A percentile compares a stretch with the other conserved stretches of the same genome.
phyloP scores from a whole-genome alignment of 2,113 vertebrate species.

The Protobothrops mucrosquamatus region DNA sequence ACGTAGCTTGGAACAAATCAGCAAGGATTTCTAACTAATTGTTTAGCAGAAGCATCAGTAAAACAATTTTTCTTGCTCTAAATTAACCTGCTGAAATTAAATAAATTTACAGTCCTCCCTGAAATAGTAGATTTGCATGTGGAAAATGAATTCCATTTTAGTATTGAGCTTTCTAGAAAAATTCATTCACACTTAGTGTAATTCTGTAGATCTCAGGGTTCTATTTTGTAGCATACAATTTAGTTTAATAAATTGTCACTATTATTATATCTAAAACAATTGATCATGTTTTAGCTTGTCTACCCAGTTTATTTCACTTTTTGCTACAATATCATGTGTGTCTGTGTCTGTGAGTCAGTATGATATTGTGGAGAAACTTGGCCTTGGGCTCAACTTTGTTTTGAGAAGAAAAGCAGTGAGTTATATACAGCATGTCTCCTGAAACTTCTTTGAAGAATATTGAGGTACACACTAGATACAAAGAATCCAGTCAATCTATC shows the following conservation, averaged over 20 bases:
- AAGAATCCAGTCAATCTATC: too few species aligned
- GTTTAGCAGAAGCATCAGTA: neutral
- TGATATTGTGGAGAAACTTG: neutral
- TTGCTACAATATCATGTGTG: neutral
- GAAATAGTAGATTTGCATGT: neutral
- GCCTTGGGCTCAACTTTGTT: neutral
- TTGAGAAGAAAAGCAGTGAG: neutral
- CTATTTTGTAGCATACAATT: neutral
- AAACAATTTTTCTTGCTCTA: neutral
- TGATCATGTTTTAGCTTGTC: neutral
- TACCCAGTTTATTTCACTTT: neutral
- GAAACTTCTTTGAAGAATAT: neutral
- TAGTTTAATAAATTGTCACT: neutral
- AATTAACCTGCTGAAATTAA: neutral
- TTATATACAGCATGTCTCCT: neutral
- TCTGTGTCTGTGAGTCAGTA: neutral
- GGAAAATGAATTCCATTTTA: neutral
- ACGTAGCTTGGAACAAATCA: neutral
- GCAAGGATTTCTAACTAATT: neutral
- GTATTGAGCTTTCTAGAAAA: neutral
- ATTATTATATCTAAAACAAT: neutral
- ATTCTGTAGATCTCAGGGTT: neutral
- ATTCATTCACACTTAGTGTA: neutral
- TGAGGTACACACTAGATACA: neutral
- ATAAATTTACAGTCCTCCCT: neutral